Evolutionary conservation across 2,888 invertebrate genomes (phyloP), one percentile per base, ranked within the genome.

Genomic region (Sinotaia quadrata): DNA sequence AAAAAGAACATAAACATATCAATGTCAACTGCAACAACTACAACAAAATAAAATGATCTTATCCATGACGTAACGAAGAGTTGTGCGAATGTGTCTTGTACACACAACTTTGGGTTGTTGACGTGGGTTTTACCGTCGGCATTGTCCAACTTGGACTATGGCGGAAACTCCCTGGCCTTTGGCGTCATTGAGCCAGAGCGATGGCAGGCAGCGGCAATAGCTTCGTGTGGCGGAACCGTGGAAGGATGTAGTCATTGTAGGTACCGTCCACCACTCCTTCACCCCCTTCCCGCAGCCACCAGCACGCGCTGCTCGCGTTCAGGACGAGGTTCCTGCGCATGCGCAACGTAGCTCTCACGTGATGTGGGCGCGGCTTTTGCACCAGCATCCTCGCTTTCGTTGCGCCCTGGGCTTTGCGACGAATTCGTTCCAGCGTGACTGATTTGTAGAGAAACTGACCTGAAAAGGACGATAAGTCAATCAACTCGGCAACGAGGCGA

Each of bases 261-360:
- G 70, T 73, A 8, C 83, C 81, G 62, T 83, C 83, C 10, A 83
- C 56, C 8, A 82, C 73, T 8, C 76, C 76, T 29, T 71, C 71
- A 24, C 81, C 83, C 66, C 79, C 78, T 10, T 79, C 71, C 54
- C 78, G 76, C 0, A 83, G 75, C 77, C 79, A 79, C 83, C 81
- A 82, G 72, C 83, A 83, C 4, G 79, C 69, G 0, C 78, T 76
- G 21, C 79, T 75, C 7, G 67, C 34, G 54, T 81, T 81, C 21
- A 77, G 77, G 0, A 80, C 81, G 44, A 79, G 62, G 68, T 83
- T 82, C 29, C 75, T 58, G n/a, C 81, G 75, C 51, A 75, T 78
- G 4, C 81, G 81, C 3, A 81, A 72, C 7, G 78, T 75, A 12
- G 82, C 83, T 66, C 77, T 75, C 4, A 70, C 67, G n/a, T 62